Base-by-base conservation (phyloP, 1,140 invertebrate species). In the Tetranychus cinnabarinus region DNA sequence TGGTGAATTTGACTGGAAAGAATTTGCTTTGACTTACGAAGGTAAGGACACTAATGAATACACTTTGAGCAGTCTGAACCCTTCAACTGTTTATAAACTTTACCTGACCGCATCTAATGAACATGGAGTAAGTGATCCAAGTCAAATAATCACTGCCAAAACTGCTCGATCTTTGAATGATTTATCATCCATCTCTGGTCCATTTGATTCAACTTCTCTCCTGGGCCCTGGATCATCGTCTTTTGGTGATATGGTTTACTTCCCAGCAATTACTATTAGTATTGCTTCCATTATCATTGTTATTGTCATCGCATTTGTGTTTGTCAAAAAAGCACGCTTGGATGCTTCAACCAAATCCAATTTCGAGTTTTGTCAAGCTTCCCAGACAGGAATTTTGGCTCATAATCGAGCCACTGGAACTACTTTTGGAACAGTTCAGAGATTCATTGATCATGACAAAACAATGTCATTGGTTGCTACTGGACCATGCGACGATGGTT, bases 401-500 rank as follows among this genome's bases (percentile, higher is more conserved):
- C 12, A 15, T 12, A 33, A 15, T 37, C 55, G 33, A 31, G n/a
- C 60, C 12, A 62, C 56, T 15, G 64, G 56, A 35, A 47, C 57
- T 34, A 56, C 56, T 52, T 4, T 42, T 23, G 34, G 31, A 52
- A 60, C 13, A 13, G 10, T 33, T 5, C 39, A 37, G n/a, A 4
- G 35, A 56, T 37, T 33, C n/a, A 15, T 46, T 47, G n/a, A 13
- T 15, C 34, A 15, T 47, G 39, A 33, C 55, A 15, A 56, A 35
- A 31, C n/a, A 13, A n/a, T 61, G 15, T 36, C 54, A 55, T 12
- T 63, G 64, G 63, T 65, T 62, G 60, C 63, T 64, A 58, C 65
- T 45, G 54, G 77, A 80, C 47, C 78, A 80, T 60, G 5, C 39
- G 39, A 42, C 5, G 39, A 42, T 42, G 5, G 5, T 42, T 42